phyloP scores from a whole-genome alignment of 2,888 invertebrate genomes.

The Oscheius sp. region DNA sequence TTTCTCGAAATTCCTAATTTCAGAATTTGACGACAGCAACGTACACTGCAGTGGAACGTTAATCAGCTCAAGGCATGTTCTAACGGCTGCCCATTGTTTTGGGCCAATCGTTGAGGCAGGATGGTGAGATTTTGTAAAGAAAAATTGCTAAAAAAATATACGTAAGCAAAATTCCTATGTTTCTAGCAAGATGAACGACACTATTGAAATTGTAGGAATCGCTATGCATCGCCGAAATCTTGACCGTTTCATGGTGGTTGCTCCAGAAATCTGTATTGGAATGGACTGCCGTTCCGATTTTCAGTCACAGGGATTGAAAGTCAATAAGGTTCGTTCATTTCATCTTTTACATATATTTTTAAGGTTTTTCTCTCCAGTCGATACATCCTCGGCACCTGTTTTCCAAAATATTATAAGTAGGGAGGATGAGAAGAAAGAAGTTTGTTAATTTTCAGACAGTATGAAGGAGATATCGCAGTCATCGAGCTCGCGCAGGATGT shows the following conservation, averaged over 20 bases:
- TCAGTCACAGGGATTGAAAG: background rate
- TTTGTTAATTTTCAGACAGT: background rate
- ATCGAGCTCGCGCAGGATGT: conserved; percentile 4
- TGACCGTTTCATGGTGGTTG: background rate
- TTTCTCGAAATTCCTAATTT: background rate
- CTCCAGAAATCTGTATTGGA: conserved; percentile 1
- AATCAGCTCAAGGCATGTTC: conserved; percentile 5
- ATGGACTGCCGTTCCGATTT: background rate
- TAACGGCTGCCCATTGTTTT: conserved; percentile 9
- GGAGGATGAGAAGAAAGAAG: too few relatives aligned
- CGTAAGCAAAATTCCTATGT: background rate
- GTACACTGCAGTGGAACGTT: conserved; percentile 4
- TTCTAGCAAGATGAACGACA: background rate
- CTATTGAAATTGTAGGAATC: background rate
- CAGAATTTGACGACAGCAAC: conserved; percentile 10
- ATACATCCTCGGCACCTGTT: background rate
- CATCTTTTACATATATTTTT: background rate
- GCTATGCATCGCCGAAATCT: background rate
- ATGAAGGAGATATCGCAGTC: conserved; percentile 9
- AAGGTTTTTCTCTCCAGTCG: conserved; percentile 5
- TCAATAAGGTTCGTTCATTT: background rate
- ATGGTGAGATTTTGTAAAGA: background rate
- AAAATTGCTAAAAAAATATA: background rate
- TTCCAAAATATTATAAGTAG: too few relatives aligned
- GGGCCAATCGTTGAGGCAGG: background rate